Evolutionary conservation across 2,113 vertebrate genomes (phyloP).

Genomic region (Festucalex cinctus): DNA sequence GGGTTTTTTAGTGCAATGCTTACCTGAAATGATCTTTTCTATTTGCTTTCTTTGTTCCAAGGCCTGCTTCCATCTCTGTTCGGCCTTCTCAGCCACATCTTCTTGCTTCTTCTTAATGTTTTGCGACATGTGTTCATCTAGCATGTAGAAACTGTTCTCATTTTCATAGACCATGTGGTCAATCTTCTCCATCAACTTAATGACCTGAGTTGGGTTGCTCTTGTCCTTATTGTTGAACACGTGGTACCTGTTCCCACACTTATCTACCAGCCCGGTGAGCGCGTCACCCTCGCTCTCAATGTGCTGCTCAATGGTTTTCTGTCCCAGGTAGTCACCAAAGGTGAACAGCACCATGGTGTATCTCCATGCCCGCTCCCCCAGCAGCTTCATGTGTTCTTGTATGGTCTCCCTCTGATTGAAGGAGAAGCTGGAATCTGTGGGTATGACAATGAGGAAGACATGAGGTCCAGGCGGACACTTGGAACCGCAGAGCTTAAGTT

Average conservation of each 20-base stretch:
- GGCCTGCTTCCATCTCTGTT: not conserved
- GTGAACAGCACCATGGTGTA: conserved; percentile 55
- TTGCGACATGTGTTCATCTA: conserved; percentile 15
- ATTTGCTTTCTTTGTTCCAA: conserved; percentile 18
- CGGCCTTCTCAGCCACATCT: conserved; percentile 19
- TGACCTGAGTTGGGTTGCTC: conserved; percentile 31
- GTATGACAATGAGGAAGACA: conserved; percentile 39
- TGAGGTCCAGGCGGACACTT: conserved; percentile 44
- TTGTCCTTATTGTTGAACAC: conserved; percentile 42
- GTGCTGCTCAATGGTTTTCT: conserved; percentile 39
- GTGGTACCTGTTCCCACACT: conserved; percentile 40
- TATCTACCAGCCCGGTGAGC: conserved; percentile 40
- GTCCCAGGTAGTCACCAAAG: conserved; percentile 33
- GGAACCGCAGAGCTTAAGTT: conserved; percentile 32
- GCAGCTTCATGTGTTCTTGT: conserved; percentile 49
- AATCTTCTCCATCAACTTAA: conserved; percentile 36
- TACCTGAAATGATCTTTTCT: conserved; percentile 22
- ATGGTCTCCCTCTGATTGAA: conserved; percentile 7
- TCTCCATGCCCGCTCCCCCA: conserved; percentile 38
- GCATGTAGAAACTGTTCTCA: not conserved
- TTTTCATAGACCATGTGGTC: conserved; percentile 38
- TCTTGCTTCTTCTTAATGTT: conserved; percentile 24
- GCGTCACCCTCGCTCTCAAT: conserved; percentile 49
- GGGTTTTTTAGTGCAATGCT: not conserved
- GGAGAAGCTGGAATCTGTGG: conserved; percentile 34